Evolutionary conservation across 2,797 vertebrate species (phyloP).

Genomic region (Acanthopagrus latus): DNA sequence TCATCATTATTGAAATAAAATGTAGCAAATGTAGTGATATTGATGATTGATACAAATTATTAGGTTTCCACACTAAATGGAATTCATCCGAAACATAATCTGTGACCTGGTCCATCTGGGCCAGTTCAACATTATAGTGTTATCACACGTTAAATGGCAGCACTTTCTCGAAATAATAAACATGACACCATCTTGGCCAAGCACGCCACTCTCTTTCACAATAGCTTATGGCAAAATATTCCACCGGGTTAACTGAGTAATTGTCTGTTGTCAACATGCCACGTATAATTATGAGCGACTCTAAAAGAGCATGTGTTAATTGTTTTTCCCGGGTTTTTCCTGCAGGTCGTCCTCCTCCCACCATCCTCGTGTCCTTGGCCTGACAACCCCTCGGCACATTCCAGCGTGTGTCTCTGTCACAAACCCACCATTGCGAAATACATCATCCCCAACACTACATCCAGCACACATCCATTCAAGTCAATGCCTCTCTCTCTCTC

Average conservation of each 20-base stretch:
- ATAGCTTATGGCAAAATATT: constrained; percentile 86
- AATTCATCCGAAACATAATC: constrained; percentile 1
- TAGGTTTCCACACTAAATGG: neutral
- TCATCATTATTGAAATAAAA: neutral
- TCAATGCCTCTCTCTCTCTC: constrained; percentile 77
- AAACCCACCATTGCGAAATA: constrained; percentile 84
- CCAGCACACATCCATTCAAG: constrained; percentile 79
- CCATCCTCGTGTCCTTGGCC: constrained; percentile 83
- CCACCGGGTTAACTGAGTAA: constrained; percentile 86
- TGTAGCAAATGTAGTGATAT: neutral
- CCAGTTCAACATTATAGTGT: constrained; percentile 23
- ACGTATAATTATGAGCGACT: constrained; percentile 87
- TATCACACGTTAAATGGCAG: constrained; percentile 35
- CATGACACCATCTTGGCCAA: constrained; percentile 53
- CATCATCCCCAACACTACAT: constrained; percentile 83
- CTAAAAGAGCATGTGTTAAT: constrained; percentile 82
- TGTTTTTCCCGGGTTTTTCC: constrained; percentile 80
- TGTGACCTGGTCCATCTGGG: neutral
- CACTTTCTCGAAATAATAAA: constrained; percentile 53
- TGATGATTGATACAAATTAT: neutral
- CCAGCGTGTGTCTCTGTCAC: constrained; percentile 85
- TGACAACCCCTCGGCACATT: constrained; percentile 76
- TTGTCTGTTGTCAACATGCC: constrained; percentile 88
- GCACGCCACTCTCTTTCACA: constrained; percentile 68
- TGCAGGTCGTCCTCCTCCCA: constrained; percentile 47